A percentile compares a stretch with the other conserved stretches of the same genome.
Evolutionary conservation across 1,140 invertebrate genomes (phyloP).

Genomic region (Drosophila watanabei): DNA sequence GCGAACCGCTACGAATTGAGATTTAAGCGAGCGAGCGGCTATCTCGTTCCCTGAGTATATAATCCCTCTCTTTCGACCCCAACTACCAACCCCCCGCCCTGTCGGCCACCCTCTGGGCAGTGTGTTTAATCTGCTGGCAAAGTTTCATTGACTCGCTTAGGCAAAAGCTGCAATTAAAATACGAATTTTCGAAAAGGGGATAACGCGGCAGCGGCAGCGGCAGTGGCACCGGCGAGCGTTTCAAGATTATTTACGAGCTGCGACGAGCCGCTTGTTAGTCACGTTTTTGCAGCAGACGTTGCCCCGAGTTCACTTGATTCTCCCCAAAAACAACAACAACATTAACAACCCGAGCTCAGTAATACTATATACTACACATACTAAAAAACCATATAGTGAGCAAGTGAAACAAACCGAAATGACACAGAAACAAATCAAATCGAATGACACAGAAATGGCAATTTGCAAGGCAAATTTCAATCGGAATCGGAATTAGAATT

Average conservation of each 20-base stretch:
- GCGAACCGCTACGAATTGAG: slow-evolving; percentile 16
- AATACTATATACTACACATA: slow-evolving; percentile 19
- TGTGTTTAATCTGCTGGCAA: slow-evolving; percentile 49
- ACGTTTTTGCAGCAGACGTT: slow-evolving; percentile 57
- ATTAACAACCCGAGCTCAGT: neutral
- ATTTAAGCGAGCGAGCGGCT: slow-evolving; percentile 16
- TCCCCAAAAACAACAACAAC: slow-evolving; percentile 4
- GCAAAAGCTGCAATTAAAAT: slow-evolving; percentile 61
- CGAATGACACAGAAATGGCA: slow-evolving; percentile 50
- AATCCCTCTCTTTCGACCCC: neutral
- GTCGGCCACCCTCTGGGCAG: neutral
- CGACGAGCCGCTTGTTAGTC: slow-evolving; percentile 54
- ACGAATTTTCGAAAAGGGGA: slow-evolving; percentile 32
- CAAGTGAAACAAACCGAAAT: slow-evolving; percentile 29
- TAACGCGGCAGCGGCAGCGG: slow-evolving; percentile 18
- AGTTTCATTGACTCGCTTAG: slow-evolving; percentile 60
- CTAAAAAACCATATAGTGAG: neutral
- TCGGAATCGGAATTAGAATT: neutral
- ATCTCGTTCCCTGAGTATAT: slow-evolving; percentile 4
- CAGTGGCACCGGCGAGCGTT: slow-evolving; percentile 2
- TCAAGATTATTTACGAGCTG: slow-evolving; percentile 56
- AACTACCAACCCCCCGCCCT: neutral
- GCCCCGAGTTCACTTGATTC: slow-evolving; percentile 23
- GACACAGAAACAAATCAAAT: slow-evolving; percentile 54
- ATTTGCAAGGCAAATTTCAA: slow-evolving; percentile 66